A percentile compares a stretch with the other conserved stretches of the same genome.
Conservation (phyloP, 1,140 invertebrate genomes). For the Drosophila ambigua region DNA sequence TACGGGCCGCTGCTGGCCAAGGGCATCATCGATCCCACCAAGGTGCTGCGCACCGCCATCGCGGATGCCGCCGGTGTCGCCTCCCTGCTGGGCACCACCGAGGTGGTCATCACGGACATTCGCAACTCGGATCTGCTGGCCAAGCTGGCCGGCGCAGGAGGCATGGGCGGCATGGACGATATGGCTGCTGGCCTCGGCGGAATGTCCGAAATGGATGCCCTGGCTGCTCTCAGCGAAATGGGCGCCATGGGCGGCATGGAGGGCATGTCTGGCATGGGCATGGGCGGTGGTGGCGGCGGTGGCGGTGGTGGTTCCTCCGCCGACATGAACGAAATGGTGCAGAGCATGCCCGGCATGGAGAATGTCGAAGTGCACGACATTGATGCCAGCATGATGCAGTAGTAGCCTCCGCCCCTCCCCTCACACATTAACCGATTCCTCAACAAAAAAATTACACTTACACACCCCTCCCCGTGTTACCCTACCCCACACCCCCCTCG, state of each 20-base stretch:
- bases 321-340: constrained; percentile 64
- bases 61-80: constrained; percentile 99
- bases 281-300: constrained; percentile 38
- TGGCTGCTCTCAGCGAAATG: constrained; percentile 22
- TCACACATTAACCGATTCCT: too few relatives aligned
- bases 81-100: constrained; percentile 97
- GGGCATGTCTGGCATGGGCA: constrained; percentile 33
- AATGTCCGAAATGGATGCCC: constrained; percentile 34
- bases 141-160: constrained; percentile 75
- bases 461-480: not conserved
- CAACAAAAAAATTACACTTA: constrained; percentile 1
- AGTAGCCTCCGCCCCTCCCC: too few relatives aligned
- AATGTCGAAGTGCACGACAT: constrained; percentile 64
- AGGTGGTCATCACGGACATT: constrained; percentile 96
- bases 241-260: constrained; percentile 43
- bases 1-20: constrained; percentile 97
- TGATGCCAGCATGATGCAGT: constrained; percentile 41
- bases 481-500: not conserved
- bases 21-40: constrained; percentile 99
- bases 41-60: constrained; percentile 97
- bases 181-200: constrained; percentile 48
- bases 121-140: constrained; percentile 92
- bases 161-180: constrained; percentile 62
- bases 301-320: constrained; percentile 1
- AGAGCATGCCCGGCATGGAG: constrained; percentile 66